Conservation (phyloP, 2,113 vertebrate species). For the Macrotus californicus region DNA sequence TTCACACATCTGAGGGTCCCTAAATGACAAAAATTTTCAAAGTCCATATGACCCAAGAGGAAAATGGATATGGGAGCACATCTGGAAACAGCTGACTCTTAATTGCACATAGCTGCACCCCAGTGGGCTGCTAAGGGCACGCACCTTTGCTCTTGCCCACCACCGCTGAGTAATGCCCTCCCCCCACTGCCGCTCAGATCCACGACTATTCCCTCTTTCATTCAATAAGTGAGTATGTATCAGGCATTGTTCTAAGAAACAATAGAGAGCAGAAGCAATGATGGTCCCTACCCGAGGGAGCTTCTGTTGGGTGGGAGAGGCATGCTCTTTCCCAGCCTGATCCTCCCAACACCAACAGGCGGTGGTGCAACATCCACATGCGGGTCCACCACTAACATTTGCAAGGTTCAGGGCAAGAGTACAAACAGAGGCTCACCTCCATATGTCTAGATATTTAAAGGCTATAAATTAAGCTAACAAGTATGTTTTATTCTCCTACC, state of each 20-base stretch:
- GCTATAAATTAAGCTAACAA: not conserved
- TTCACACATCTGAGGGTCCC: not conserved
- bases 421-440: not conserved
- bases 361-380: rapidly evolving
- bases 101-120: not conserved
- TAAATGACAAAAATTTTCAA: not conserved
- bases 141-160: not conserved
- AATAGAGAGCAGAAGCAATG: not conserved
- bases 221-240: not conserved
- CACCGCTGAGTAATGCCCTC: not conserved
- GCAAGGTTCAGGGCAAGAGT: not conserved
- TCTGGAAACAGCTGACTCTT: not conserved
- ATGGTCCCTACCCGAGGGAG: not conserved
- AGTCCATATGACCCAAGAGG: not conserved
- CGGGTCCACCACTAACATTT: not conserved
- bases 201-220: not conserved
- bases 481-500: not conserved
- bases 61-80: not conserved
- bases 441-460: not conserved
- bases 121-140: not conserved
- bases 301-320: not conserved
- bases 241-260: not conserved
- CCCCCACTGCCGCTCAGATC: not conserved
- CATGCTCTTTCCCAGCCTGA: not conserved
- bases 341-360: not conserved